Percentiles rank a stretch among this genome's conserved stretches.
These are phyloP conservation scores for Chloromyia formosa DNA, from an alignment of 2,888 invertebrate species.

Conservation along the genomic window DNA sequence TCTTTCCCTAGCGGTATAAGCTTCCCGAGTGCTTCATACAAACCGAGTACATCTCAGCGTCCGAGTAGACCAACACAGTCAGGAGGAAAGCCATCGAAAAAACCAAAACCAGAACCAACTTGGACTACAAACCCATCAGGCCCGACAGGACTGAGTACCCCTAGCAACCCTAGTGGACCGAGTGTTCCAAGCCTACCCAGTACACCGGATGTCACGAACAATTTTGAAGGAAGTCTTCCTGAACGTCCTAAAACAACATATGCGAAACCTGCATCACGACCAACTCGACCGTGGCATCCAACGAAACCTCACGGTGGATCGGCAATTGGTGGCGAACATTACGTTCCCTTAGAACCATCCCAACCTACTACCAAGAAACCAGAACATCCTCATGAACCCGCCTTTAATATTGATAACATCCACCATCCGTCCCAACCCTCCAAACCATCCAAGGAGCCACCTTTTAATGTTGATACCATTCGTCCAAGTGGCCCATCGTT, in stretches of 20 bases:
- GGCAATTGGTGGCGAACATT: background rate
- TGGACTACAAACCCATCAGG: background rate
- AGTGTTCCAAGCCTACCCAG: background rate
- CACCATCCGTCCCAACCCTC: constrained; percentile 5
- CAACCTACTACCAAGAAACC: background rate
- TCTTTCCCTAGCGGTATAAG: background rate
- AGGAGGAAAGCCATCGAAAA: too few relatives aligned
- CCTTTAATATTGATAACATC: background rate
- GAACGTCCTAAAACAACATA: constrained; percentile 8
- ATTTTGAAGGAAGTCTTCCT: background rate
- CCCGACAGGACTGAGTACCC: background rate
- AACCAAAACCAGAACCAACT: background rate
- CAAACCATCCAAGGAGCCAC: constrained; percentile 8
- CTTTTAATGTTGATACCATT: background rate
- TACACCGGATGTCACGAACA: background rate
- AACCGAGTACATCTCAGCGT: background rate
- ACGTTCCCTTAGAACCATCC: background rate
- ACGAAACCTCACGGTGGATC: background rate
- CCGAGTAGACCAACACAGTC: background rate
- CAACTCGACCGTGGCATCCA: constrained; percentile 2
- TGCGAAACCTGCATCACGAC: constrained; percentile 5
- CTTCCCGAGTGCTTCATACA: background rate
- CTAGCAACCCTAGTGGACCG: background rate
- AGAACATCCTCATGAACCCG: background rate
- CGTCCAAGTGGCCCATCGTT: background rate